These are phyloP conservation scores for Eupeodes latifasciatus DNA, from an alignment of 2,888 invertebrate species.

Conservation along the genomic window DNA sequence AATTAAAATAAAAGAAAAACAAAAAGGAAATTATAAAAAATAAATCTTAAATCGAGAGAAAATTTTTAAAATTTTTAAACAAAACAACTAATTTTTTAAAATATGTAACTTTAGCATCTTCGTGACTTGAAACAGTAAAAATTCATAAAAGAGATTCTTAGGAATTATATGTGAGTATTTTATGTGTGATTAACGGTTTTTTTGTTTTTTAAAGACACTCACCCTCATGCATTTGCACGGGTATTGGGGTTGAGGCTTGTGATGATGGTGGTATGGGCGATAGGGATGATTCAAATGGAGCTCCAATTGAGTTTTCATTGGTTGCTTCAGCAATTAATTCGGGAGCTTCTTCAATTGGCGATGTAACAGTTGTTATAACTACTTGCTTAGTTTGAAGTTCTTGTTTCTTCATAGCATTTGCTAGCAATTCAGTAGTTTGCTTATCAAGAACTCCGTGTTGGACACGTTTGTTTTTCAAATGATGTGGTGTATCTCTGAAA, in stretches of 20 bases:
- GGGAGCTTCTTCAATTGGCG: slow-evolving; percentile 82
- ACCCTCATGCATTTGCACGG: slow-evolving; percentile 73
- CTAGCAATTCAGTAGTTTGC: slow-evolving; percentile 88
- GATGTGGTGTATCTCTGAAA: slow-evolving; percentile 97
- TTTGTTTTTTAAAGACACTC: slow-evolving; percentile 59
- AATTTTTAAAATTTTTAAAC: slow-evolving; percentile 7
- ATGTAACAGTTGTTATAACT: slow-evolving; percentile 78
- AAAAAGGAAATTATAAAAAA: slow-evolving; percentile 39
- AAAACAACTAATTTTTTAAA: slow-evolving; percentile 17
- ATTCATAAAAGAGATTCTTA: slow-evolving; percentile 19
- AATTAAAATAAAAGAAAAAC: slow-evolving; percentile 59
- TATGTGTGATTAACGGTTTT: slow-evolving; percentile 47
- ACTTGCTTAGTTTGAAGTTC: slow-evolving; percentile 80
- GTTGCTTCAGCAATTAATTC: slow-evolving; percentile 77
- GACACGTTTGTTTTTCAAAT: slow-evolving; percentile 98
- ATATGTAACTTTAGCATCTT: slow-evolving; percentile 42
- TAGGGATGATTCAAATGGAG: slow-evolving; percentile 80
- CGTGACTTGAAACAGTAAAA: slow-evolving; percentile 66
- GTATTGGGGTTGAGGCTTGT: slow-evolving; percentile 66
- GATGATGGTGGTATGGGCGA: slow-evolving; percentile 80
- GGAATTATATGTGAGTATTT: slow-evolving; percentile 6
- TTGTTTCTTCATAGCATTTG: slow-evolving; percentile 82
- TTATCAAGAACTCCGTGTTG: slow-evolving; percentile 87
- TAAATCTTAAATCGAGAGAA: slow-evolving; percentile 1
- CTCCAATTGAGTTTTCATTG: slow-evolving; percentile 69